phyloP scores from a whole-genome alignment of 2,113 vertebrate species.

The Empidonax alnorum region DNA sequence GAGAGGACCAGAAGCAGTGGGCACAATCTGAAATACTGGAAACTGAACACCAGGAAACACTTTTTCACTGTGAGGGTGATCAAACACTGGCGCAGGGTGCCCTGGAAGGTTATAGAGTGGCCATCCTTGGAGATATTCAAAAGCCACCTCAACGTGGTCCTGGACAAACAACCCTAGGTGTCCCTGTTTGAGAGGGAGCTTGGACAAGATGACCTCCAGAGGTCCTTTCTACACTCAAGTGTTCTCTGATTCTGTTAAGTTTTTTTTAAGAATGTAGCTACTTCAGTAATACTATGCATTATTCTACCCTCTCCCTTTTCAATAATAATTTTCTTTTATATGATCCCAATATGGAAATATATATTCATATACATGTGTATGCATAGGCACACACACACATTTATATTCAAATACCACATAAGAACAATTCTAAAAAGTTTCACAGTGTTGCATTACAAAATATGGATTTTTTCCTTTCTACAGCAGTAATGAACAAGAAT shows the following conservation, averaged over 20 bases:
- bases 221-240: not conserved
- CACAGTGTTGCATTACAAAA: not conserved
- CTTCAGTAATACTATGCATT: not conserved
- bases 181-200: not conserved
- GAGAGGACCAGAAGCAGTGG: not conserved
- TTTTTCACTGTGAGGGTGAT: not conserved
- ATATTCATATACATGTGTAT: not conserved
- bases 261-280: constrained; percentile 18
- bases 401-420: not conserved
- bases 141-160: not conserved
- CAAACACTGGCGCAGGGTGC: not conserved
- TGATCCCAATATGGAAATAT: not conserved
- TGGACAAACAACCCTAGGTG: not conserved
- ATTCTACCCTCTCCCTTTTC: not conserved
- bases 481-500: not conserved
- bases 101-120: not conserved
- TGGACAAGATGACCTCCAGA: not conserved
- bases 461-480: not conserved
- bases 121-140: not conserved
- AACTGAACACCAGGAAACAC: not conserved
- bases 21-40: not conserved
- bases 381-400: not conserved
- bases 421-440: not conserved
- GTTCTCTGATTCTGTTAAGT: not conserved
- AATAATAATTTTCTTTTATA: not conserved